These are phyloP conservation scores for Echeneis naucrates DNA, from an alignment of 2,797 vertebrate species.

Conservation along the genomic window DNA sequence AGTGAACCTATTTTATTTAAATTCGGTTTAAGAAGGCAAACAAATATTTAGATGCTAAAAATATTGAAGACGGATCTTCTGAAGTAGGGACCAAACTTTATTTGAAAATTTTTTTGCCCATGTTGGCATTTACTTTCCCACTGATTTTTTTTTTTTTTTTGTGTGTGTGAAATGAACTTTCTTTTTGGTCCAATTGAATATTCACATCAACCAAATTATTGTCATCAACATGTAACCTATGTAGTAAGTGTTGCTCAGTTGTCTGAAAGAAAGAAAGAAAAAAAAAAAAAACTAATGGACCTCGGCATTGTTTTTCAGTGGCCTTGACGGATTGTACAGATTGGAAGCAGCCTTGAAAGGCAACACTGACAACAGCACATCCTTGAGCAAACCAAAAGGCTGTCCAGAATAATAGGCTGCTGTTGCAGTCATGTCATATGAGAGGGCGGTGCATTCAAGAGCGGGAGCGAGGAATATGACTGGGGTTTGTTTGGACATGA, in stretches of 20 bases:
- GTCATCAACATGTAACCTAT: conserved; percentile 31
- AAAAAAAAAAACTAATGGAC: conserved; percentile 54
- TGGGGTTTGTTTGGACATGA: conserved; percentile 82
- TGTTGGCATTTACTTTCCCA: conserved; percentile 60
- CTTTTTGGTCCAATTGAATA: conserved; percentile 45
- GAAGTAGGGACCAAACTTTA: conserved; percentile 74
- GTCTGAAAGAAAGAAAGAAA: conserved; percentile 31
- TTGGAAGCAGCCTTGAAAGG: conserved; percentile 75
- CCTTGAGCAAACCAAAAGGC: conserved; percentile 74
- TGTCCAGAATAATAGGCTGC: conserved; percentile 76
- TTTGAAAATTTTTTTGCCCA: conserved; percentile 54
- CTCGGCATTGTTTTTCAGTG: conserved; percentile 70
- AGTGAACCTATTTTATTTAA: conserved; percentile 87
- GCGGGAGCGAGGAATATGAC: conserved; percentile 55
- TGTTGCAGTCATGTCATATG: conserved; percentile 73
- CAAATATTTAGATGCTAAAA: conserved; percentile 87
- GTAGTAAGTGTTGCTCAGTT: conserved; percentile 20
- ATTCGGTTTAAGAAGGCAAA: conserved; percentile 83
- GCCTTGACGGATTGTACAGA: conserved; percentile 70
- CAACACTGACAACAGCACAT: conserved; percentile 77
- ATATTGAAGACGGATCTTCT: conserved; percentile 82
- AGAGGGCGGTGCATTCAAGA: conserved; percentile 60
- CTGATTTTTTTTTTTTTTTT: conserved; percentile 59
- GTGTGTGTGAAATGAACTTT: conserved; percentile 60
- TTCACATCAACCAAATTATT: conserved; percentile 34